A percentile compares a stretch with the other conserved stretches of the same genome.
These are phyloP conservation scores for Strigops habroptila DNA, from an alignment of 2,113 vertebrate species.

Conservation along the genomic window DNA sequence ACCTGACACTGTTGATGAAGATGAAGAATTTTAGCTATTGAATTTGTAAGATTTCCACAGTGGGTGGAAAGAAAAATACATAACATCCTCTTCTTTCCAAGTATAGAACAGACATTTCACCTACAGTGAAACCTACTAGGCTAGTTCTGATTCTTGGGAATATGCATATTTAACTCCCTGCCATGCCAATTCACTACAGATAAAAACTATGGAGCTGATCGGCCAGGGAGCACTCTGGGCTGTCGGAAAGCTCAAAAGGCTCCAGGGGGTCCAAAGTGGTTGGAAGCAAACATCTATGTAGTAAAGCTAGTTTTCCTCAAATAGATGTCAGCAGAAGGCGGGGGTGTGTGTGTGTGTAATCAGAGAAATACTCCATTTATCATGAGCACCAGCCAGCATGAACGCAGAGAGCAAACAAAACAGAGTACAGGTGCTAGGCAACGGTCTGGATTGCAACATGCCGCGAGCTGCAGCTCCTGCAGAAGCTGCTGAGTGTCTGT, in stretches of 20 bases:
- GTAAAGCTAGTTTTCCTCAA: neutral
- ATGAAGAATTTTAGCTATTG: neutral
- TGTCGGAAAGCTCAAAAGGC: neutral
- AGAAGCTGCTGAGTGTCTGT: neutral
- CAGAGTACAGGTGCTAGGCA: neutral
- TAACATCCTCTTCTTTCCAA: constrained; percentile 16
- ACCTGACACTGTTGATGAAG: neutral
- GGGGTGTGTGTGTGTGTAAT: neutral
- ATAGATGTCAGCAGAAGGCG: neutral
- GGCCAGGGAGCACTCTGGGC: neutral
- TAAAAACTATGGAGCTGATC: neutral
- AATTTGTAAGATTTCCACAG: neutral
- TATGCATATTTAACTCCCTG: neutral
- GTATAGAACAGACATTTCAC: constrained; percentile 14
- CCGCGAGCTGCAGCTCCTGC: fast-evolving
- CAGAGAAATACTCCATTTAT: neutral
- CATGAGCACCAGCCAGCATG: neutral
- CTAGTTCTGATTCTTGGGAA: neutral
- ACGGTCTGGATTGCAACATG: neutral
- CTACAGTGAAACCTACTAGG: neutral
- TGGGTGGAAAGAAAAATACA: neutral
- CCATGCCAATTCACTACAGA: neutral
- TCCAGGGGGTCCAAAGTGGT: neutral
- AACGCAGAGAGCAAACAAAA: neutral
- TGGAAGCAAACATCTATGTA: neutral